These are phyloP conservation scores for Malurus elegans DNA, from an alignment of 2,113 vertebrate species.

Conservation along the genomic window DNA sequence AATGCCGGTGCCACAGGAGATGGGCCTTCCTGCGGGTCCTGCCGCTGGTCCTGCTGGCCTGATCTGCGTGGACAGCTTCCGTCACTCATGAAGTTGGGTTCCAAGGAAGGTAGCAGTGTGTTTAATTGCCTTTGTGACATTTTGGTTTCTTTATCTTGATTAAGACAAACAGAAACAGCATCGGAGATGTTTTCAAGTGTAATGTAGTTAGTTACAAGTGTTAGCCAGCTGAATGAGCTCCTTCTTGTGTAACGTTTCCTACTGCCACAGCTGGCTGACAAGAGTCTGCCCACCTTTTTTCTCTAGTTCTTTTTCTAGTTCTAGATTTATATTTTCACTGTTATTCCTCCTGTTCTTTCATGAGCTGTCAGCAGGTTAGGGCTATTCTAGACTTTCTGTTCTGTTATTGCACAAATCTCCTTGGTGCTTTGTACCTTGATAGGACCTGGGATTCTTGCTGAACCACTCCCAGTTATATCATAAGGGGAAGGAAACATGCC, in stretches of 20 bases:
- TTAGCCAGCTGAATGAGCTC: not conserved
- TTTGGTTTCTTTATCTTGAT: not conserved
- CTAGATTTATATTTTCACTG: too few species aligned
- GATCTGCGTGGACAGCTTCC: not conserved
- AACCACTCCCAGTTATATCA: not conserved
- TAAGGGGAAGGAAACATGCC: not conserved
- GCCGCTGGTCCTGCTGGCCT: not conserved
- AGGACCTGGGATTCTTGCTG: not conserved
- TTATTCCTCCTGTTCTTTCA: not conserved
- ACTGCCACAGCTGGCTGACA: not conserved
- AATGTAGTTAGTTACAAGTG: not conserved
- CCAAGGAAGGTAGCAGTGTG: accelerated
- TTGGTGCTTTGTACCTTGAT: not conserved
- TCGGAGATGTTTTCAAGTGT: not conserved
- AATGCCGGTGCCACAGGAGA: accelerated
- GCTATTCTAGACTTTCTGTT: not conserved
- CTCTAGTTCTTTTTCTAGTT: not conserved
- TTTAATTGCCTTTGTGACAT: not conserved
- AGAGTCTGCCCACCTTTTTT: not conserved
- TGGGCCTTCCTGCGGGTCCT: accelerated
- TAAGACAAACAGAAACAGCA: not conserved
- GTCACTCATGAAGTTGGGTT: not conserved
- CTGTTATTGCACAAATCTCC: not conserved
- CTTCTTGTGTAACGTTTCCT: not conserved
- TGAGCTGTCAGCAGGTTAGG: not conserved